A percentile compares a stretch with the other conserved stretches of the same genome.
Evolutionary conservation across 1,140 invertebrate species (phyloP).

Genomic region (Artemia franciscana): DNA sequence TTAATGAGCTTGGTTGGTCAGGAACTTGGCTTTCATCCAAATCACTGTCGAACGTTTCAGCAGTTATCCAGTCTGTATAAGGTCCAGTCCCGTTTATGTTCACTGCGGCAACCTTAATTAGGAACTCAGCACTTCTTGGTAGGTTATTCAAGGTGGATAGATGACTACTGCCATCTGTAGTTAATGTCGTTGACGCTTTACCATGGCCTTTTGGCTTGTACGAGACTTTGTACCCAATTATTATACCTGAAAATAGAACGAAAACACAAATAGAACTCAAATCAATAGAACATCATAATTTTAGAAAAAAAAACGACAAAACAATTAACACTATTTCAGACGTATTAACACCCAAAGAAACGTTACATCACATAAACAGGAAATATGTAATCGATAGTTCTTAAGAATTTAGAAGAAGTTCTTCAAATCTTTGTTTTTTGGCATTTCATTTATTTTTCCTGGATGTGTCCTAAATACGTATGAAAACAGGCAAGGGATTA

Average conservation of each 20-base stretch:
- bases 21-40: conserved; percentile 63
- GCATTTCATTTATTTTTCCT: too few species aligned
- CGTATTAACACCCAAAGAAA: too few species aligned
- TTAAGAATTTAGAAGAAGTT: too few species aligned
- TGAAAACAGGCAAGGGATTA: too few species aligned
- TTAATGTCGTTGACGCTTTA: conserved; percentile 34
- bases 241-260: conserved; percentile 27
- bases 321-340: too few species aligned
- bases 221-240: conserved; percentile 84
- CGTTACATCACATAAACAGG: too few species aligned
- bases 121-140: conserved; percentile 51
- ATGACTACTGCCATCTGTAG: conserved; percentile 60
- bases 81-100: conserved; percentile 87
- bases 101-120: conserved; percentile 64
- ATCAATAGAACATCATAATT: too few species aligned
- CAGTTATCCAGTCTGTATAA: conserved; percentile 63
- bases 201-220: conserved; percentile 39
- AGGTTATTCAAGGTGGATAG: conserved; percentile 46
- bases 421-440: too few species aligned
- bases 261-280: too few species aligned
- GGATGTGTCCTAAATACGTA: too few species aligned
- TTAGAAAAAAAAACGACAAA: too few species aligned
- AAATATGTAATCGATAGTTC: too few species aligned
- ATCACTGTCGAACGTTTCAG: conserved; percentile 60
- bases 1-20: conserved; percentile 48